Conservation (phyloP, 2,888 invertebrate genomes). For the Allygus modestus region DNA sequence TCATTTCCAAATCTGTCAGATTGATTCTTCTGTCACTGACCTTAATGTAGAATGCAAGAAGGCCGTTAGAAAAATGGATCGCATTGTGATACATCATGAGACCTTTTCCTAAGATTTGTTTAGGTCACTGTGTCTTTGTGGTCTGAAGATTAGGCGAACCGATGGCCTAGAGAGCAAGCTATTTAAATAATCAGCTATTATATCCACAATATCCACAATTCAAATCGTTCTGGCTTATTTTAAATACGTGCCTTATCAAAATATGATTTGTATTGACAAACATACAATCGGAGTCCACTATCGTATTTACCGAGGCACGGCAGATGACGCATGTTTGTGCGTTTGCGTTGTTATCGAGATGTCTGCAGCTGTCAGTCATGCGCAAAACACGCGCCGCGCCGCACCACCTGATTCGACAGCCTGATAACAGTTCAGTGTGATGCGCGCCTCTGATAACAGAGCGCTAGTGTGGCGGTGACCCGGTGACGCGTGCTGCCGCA, state of each 20-base stretch:
- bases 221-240: too few relatives aligned
- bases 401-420: background rate
- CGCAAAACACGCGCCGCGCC: conserved; percentile 3
- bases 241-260: background rate
- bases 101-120: too few relatives aligned
- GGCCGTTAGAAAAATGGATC: too few relatives aligned
- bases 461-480: background rate
- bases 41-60: too few relatives aligned
- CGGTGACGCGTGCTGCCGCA: conserved; percentile 1
- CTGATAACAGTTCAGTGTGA: background rate
- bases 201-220: too few relatives aligned
- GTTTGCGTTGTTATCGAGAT: conserved; percentile 8
- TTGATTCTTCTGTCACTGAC: too few relatives aligned
- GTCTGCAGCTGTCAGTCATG: conserved; percentile 26
- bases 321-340: conserved; percentile 38
- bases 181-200: too few relatives aligned
- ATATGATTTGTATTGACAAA: background rate
- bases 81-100: too few relatives aligned
- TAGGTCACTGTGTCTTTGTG: too few relatives aligned
- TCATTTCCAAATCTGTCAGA: too few relatives aligned
- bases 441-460: background rate
- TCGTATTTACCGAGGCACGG: background rate
- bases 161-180: too few relatives aligned
- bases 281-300: background rate
- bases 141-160: too few relatives aligned